These are phyloP conservation scores for Drosophila repleta DNA, from an alignment of 1,140 invertebrate species.

Conservation along the genomic window DNA sequence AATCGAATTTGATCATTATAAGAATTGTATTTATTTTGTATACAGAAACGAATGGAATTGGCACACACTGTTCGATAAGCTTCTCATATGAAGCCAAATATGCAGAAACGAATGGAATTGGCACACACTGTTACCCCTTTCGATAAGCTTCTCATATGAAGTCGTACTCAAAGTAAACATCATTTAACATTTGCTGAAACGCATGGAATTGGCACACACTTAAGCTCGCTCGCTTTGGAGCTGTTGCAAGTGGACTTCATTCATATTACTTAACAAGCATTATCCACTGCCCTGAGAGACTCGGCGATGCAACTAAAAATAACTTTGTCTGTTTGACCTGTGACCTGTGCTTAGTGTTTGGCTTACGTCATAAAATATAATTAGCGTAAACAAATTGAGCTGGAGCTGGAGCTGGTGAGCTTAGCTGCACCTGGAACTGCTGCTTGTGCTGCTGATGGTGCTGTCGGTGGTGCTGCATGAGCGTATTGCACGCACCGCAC, in stretches of 20 bases:
- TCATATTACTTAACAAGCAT: not conserved
- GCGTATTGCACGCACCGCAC: constrained; percentile 1
- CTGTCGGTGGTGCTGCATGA: not conserved
- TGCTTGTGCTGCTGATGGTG: not conserved
- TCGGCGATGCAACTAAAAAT: no score
- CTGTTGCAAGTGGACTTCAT: no score
- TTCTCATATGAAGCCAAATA: no score
- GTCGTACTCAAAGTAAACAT: no score
- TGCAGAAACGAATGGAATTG: no score
- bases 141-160: no score
- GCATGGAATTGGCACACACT: no score
- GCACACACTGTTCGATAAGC: not conserved
- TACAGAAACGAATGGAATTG: not conserved
- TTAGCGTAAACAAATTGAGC: not conserved
- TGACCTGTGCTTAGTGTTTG: not conserved
- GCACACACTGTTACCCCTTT: no score
- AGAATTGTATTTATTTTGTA: no score
- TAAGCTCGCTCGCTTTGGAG: no score
- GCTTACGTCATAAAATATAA: constrained; percentile 3
- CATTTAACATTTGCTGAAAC: no score
- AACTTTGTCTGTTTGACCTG: not conserved
- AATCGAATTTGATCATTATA: no score
- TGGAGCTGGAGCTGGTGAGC: not conserved
- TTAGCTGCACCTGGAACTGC: constrained; percentile 2
- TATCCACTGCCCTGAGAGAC: not conserved